phyloP scores from a whole-genome alignment of 2,888 invertebrate genomes.

The Malacosoma neustria region DNA sequence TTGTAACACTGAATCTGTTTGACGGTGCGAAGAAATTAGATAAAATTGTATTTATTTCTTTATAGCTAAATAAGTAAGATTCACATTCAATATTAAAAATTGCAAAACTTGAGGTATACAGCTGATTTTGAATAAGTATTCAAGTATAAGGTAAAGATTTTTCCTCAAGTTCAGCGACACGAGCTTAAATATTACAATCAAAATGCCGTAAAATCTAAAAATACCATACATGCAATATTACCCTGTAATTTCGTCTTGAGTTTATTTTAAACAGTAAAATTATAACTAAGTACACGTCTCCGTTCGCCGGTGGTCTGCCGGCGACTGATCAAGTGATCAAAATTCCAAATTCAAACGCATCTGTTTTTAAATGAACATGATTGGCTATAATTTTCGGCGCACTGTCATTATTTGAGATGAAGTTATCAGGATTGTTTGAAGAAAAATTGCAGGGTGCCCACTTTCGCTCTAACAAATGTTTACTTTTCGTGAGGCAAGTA shows the following conservation, averaged over 20 bases:
- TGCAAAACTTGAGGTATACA: too few species aligned
- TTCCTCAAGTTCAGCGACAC: too few species aligned
- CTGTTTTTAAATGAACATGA: conserved; percentile 30
- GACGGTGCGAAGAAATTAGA: too few species aligned
- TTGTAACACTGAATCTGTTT: too few species aligned
- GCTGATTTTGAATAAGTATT: too few species aligned
- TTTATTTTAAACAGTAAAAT: conserved; percentile 30
- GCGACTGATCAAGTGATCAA: conserved; percentile 37
- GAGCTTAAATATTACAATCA: too few species aligned
- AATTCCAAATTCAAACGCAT: conserved; percentile 46
- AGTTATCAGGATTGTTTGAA: conserved; percentile 55
- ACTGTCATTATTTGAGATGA: conserved; percentile 59
- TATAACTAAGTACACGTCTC: conserved; percentile 49
- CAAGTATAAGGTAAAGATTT: too few species aligned
- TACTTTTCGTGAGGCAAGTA: conserved; percentile 43
- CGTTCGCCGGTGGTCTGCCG: conserved; percentile 27
- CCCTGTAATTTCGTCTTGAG: conserved; percentile 12
- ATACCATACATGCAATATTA: neutral
- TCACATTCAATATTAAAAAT: too few species aligned
- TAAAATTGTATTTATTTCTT: too few species aligned
- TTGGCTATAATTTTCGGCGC: conserved; percentile 40
- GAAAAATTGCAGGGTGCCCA: conserved; percentile 45
- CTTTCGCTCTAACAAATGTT: conserved; percentile 49
- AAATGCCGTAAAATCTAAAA: neutral
- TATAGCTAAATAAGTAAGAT: too few species aligned